Conservation (phyloP, 2,797 vertebrate species). For the Denticeps clupeoides region DNA sequence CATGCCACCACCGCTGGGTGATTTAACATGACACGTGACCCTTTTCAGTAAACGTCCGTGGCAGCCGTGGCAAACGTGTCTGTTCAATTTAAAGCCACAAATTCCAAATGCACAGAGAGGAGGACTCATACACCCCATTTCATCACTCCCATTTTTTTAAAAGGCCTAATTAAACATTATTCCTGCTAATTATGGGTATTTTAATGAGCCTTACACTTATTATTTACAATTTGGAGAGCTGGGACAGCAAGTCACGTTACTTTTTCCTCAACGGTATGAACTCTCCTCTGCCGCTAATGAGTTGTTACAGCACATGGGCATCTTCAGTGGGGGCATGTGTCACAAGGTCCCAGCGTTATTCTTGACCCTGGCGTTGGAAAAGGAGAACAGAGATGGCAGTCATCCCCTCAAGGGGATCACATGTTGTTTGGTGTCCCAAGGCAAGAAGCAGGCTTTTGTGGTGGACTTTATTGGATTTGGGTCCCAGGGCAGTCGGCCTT, state of each 20-base stretch:
- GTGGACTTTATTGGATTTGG: constrained; percentile 58
- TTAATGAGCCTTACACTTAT: background rate
- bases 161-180: constrained; percentile 1
- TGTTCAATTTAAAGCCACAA: too few species aligned
- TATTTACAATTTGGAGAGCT: background rate
- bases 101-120: too few species aligned
- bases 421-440: constrained; percentile 56
- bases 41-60: too few species aligned
- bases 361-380: constrained; percentile 38
- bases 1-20: too few species aligned
- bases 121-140: too few species aligned
- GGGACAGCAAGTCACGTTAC: too few species aligned
- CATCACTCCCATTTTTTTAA: background rate
- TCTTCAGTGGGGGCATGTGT: constrained; percentile 40
- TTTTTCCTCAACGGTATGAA: too few species aligned
- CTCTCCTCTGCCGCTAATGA: constrained; percentile 23
- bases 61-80: too few species aligned
- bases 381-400: constrained; percentile 34
- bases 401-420: constrained; percentile 48
- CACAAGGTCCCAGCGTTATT: constrained; percentile 45
- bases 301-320: constrained; percentile 33
- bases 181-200: background rate
- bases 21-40: too few species aligned
- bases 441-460: constrained; percentile 58
- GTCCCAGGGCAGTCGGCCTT: constrained; percentile 28